Evolutionary conservation across 1,140 invertebrate genomes (phyloP), one percentile per base, ranked within the genome.

Genomic region (Teleopsis dalmanni): DNA sequence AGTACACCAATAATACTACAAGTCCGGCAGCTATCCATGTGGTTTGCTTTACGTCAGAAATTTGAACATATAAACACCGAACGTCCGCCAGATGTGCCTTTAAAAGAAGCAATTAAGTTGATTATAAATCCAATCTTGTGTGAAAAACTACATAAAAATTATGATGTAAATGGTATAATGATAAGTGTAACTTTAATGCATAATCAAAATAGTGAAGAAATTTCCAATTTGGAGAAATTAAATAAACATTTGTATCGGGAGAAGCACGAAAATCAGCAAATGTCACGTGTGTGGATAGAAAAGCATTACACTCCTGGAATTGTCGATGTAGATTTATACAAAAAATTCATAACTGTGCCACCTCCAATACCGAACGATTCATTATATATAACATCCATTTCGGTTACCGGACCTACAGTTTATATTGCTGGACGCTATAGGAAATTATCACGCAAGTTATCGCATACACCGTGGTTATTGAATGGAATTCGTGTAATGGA

Each of bases 391-490:
- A 65, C 75, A 10, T 60, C 71, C 43, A 63, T 81, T 8, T 55
- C 66, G 4, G 76, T 77, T 40, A 58, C 55, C 14, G 77, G 79
- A 31, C 75, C 73, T 31, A 73, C 78, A 40, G 65, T 82, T 33
- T 83, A 73, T 60, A 64, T 84, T 43, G 81, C 81, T 55, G 81
- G 81, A 36, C 73, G 91, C 23, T 98, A 98, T 67, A 81, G 85
- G 50, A 98, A 98, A 72, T 82, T 84, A 60, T 90, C 86, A 14
- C 77, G 95, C 42, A 76, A 81, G 51, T 69, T 98, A 7, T 87
- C 88, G 46, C 95, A 98, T 75, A 95, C 93, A 1, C 93, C 94
- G 1, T 98, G 95, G 94, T 66, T 95, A 19, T 73, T 96, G 35
- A 81, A 90, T 57, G 91, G 91, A 0, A 78, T 81, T 53, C 78